Percentiles rank a stretch among this genome's conserved stretches.
Evolutionary conservation across 2,797 vertebrate genomes (phyloP).

Genomic region (Myioborus miniatus): DNA sequence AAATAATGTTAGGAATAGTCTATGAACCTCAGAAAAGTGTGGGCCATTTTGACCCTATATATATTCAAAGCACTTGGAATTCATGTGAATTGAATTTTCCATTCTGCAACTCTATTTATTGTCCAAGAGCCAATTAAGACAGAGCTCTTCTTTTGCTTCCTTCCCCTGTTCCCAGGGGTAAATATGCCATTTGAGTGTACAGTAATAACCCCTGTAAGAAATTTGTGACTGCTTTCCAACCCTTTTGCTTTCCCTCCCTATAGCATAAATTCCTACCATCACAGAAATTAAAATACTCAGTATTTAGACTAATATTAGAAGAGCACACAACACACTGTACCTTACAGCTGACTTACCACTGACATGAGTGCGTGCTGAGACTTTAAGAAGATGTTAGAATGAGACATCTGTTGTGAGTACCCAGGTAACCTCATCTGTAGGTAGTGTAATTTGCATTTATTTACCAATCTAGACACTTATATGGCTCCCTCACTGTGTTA

Average conservation of each 20-base stretch:
- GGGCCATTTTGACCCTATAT: not conserved
- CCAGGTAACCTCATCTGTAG: not conserved
- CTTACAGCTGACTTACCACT: not conserved
- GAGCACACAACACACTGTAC: not conserved
- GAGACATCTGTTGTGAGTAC: not conserved
- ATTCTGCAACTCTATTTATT: not conserved
- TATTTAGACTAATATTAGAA: not conserved
- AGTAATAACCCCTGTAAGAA: not conserved
- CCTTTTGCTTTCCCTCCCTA: not conserved
- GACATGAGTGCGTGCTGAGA: not conserved
- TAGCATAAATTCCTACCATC: not conserved
- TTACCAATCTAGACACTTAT: not conserved
- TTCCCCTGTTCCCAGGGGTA: not conserved
- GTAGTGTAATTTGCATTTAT: not conserved
- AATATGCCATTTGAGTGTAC: not conserved
- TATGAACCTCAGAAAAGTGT: not conserved
- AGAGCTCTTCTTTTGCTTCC: not conserved
- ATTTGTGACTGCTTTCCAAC: not conserved
- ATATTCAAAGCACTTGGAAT: not conserved
- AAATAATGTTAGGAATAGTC: not conserved
- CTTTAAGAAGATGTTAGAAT: not conserved
- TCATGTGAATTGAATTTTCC: not conserved
- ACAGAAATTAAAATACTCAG: not conserved
- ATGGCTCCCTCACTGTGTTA: not conserved
- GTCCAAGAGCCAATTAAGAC: not conserved